Evolutionary conservation across 1,140 invertebrate genomes (phyloP), one percentile per base, ranked within the genome.

Genomic region (Hyles vespertilio): DNA sequence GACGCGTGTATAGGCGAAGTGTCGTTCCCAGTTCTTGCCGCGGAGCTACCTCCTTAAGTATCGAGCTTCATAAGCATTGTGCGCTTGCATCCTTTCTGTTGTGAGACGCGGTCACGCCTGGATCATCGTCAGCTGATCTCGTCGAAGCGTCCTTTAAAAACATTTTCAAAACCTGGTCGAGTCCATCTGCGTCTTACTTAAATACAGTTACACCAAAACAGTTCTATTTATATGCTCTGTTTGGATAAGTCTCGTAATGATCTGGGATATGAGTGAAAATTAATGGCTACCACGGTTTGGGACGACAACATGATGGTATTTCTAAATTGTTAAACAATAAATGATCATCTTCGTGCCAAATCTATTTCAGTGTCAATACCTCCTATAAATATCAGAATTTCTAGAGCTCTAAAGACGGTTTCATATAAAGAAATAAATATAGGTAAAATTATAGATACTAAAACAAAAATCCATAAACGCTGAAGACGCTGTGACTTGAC

Each of bases 71-170:
- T 32, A 51, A 44, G 43, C 32, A 51, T 58, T 61, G 65, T 72
- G 70, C 52, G 63, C 70, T 65, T 65, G 62, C 49, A n/a, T 10
- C 33, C 10, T 11, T 22, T 22, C 22, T 2, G 36, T 43, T 53
- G 51, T 12, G 36, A 10, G 36, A 11, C 51, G 51, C 51, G n/a
- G 11, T 53, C 33, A 6, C 32, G 5, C 4, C 8, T 50, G 9
- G 22, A 32, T 8, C 22, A 50, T 50, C 32, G 8, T 1, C 8
- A 8, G 4, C 32, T 12, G 11, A 10, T 11, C 32, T 22, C 8
- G 32, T n/a, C 32, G 5, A n/a, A 48, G 6, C 32, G 2, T 11
- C 6, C 48, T 50, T 50, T 32, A 32, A 3, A 47, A 11, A 8
- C 33, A 50, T 32, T 7, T 45, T 1, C 22, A 12, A 22, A 50